These are phyloP conservation scores for Megaceryle maxima DNA, from an alignment of 2,113 vertebrate species.

Conservation along the genomic window DNA sequence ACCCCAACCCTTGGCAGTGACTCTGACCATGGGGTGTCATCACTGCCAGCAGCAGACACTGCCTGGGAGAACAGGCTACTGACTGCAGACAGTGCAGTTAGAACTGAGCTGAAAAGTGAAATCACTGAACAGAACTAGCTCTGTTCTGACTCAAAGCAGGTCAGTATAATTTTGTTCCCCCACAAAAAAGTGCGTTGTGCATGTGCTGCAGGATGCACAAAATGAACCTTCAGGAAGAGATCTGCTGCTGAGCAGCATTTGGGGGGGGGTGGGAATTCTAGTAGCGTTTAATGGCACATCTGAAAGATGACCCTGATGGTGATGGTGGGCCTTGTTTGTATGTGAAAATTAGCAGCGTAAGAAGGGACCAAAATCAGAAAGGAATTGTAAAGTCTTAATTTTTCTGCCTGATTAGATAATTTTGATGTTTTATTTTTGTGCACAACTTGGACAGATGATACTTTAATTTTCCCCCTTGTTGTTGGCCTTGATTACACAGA, in stretches of 20 bases:
- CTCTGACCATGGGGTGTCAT: too few species aligned
- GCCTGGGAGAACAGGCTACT: too few species aligned
- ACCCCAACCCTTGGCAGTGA: too few species aligned
- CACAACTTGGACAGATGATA: not conserved
- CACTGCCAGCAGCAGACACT: too few species aligned
- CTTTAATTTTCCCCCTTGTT: not conserved
- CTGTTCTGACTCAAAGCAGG: too few species aligned
- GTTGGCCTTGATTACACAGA: not conserved
- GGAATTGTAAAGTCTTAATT: not conserved
- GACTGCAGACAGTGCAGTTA: too few species aligned
- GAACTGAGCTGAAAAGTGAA: too few species aligned
- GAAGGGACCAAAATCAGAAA: not conserved
- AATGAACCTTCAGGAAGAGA: not conserved
- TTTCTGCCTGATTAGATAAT: not conserved
- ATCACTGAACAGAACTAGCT: too few species aligned
- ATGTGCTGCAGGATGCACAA: not conserved
- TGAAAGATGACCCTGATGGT: not conserved
- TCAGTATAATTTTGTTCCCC: not conserved
- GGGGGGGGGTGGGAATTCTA: not conserved
- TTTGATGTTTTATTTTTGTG: not conserved
- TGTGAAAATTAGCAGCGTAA: not conserved
- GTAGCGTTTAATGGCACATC: not conserved
- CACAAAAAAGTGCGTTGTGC: fast-evolving
- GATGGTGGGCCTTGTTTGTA: not conserved
- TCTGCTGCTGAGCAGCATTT: not conserved